A percentile compares a stretch with the other conserved stretches of the same genome.
These are phyloP conservation scores for Drosophila simulans DNA, from an alignment of 1,140 invertebrate species.

Conservation along the genomic window DNA sequence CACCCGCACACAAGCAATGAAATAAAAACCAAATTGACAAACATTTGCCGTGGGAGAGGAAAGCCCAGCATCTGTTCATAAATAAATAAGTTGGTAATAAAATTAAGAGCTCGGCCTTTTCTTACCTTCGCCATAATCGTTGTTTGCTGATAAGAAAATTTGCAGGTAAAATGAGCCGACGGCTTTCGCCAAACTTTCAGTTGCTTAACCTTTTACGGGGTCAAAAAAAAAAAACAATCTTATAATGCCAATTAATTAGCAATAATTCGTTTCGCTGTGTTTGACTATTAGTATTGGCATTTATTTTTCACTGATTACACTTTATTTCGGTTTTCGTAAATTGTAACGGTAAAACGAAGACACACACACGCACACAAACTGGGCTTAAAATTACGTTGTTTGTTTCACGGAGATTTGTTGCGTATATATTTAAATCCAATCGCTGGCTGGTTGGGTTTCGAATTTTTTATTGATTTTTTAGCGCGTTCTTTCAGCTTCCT, in stretches of 20 bases:
- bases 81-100: conserved; percentile 79
- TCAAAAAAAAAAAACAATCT: conserved; percentile 10
- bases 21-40: conserved; percentile 73
- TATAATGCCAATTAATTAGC: conserved; percentile 45
- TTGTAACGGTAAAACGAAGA: conserved; percentile 67
- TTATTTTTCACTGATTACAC: conserved; percentile 18
- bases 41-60: conserved; percentile 40
- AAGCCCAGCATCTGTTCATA: conserved; percentile 30
- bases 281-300: conserved; percentile 34
- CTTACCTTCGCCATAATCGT: conserved; percentile 72
- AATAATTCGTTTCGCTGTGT: conserved; percentile 27
- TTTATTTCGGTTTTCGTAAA: conserved; percentile 36
- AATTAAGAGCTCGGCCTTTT: conserved; percentile 58
- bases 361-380: conserved; percentile 23
- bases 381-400: neutral
- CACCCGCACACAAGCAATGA: conserved; percentile 50
- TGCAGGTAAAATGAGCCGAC: conserved; percentile 47
- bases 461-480: conserved; percentile 7
- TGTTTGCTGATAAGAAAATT: conserved; percentile 28
- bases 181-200: conserved; percentile 31
- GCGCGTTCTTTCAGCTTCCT: neutral
- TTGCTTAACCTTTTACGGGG: conserved; percentile 17
- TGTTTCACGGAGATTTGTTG: neutral
- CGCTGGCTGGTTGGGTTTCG: neutral
- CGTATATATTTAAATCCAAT: neutral